Evolutionary conservation across 2,113 vertebrate genomes (phyloP).

Genomic region (Hippocampus barbouri): DNA sequence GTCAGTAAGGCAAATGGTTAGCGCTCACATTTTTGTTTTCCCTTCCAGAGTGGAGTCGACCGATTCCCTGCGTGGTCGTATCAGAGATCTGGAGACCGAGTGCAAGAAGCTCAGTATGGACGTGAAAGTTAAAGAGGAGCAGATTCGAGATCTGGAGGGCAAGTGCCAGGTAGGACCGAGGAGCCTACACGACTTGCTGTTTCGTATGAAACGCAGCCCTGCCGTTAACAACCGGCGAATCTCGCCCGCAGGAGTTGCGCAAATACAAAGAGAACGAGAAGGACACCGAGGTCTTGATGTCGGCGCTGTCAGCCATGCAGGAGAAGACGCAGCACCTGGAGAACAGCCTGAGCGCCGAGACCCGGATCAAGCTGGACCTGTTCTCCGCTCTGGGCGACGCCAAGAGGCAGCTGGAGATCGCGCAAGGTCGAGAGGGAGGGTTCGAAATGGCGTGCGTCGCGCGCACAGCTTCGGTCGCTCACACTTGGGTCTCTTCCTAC

Average conservation of each 20-base stretch:
- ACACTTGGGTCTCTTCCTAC: neutral
- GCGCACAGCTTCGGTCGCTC: neutral
- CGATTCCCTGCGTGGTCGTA: conserved; percentile 84
- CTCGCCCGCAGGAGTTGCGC: conserved; percentile 79
- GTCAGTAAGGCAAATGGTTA: fast-evolving
- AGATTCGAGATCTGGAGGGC: conserved; percentile 89
- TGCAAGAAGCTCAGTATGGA: conserved; percentile 93
- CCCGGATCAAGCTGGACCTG: conserved; percentile 94
- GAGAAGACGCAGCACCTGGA: conserved; percentile 99
- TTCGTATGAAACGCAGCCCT: neutral
- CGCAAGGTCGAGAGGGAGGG: conserved; percentile 78
- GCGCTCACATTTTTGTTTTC: neutral
- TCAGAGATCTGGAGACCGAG: conserved; percentile 92
- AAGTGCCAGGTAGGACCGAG: conserved; percentile 84
- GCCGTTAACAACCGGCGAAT: neutral
- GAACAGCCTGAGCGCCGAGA: conserved; percentile 97
- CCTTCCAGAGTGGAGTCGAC: conserved; percentile 87
- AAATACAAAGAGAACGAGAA: conserved; percentile 98
- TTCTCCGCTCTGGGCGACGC: conserved; percentile 96
- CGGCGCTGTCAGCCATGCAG: conserved; percentile 96
- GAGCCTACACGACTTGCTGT: too few species aligned
- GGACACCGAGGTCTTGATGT: conserved; percentile 97
- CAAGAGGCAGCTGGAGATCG: conserved; percentile 96
- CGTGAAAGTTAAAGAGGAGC: conserved; percentile 93
- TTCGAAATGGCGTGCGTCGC: neutral